phyloP scores from a whole-genome alignment of 1,140 invertebrate genomes.

The Bradynema listronoti region DNA sequence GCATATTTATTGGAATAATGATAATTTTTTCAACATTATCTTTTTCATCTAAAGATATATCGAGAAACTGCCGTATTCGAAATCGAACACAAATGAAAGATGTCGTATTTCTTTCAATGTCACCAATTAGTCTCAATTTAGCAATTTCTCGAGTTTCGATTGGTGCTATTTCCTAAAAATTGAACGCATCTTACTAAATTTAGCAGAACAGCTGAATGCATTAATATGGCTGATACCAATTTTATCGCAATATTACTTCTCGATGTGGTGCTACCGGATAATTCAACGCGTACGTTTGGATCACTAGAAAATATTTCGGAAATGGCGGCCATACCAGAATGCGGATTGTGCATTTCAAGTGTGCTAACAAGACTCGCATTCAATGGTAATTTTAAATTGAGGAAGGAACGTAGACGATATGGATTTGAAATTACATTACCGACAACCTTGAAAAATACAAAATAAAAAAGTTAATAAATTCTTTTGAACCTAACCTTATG shows the following conservation, averaged over 20 bases:
- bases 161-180: constrained; percentile 70
- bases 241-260: background rate
- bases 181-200: constrained; percentile 28
- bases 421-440: constrained; percentile 33
- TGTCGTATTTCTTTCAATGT: constrained; percentile 72
- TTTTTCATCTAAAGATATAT: background rate
- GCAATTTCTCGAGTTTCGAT: constrained; percentile 81
- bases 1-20: constrained; percentile 14
- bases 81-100: constrained; percentile 73
- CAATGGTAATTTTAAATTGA: constrained; percentile 78
- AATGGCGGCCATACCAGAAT: constrained; percentile 74
- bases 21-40: background rate
- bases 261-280: constrained; percentile 55
- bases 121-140: constrained; percentile 73
- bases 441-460: constrained; percentile 29
- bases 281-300: constrained; percentile 69
- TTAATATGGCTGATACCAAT: constrained; percentile 62
- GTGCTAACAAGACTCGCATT: constrained; percentile 82
- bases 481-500: constrained; percentile 65
- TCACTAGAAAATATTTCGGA: constrained; percentile 83
- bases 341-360: constrained; percentile 88
- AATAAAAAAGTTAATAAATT: background rate
- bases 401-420: constrained; percentile 65
- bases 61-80: constrained; percentile 47
- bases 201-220: constrained; percentile 40